These are phyloP conservation scores for Campodea augens DNA, from an alignment of 1,140 invertebrate species.

Conservation along the genomic window DNA sequence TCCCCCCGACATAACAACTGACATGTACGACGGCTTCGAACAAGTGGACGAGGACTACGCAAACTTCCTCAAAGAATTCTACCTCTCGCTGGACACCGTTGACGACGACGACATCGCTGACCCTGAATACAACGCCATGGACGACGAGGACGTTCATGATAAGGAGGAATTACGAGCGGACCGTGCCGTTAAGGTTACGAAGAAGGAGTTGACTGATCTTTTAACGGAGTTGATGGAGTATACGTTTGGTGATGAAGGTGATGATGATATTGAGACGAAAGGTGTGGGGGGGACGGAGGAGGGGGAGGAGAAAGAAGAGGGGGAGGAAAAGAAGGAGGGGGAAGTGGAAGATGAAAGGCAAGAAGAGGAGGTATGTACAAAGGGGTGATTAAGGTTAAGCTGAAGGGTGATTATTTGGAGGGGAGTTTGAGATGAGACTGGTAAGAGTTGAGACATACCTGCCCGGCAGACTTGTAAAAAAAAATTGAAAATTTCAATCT, in stretches of 20 bases:
- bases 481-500: too few relatives aligned
- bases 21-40: conserved; percentile 56
- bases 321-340: conserved; percentile 18
- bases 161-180: conserved; percentile 56
- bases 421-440: neutral
- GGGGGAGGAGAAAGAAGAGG: too few relatives aligned
- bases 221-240: conserved; percentile 57
- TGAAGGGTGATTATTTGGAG: neutral
- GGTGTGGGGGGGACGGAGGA: too few relatives aligned
- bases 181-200: conserved; percentile 56
- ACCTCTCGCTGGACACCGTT: conserved; percentile 4
- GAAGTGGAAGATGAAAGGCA: conserved; percentile 12
- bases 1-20: conserved; percentile 66
- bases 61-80: conserved; percentile 53
- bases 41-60: conserved; percentile 64
- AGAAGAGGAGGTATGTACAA: neutral
- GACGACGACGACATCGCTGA: conserved; percentile 67
- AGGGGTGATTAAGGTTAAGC: neutral
- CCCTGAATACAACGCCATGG: conserved; percentile 76
- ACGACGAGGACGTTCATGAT: conserved; percentile 56
- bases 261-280: conserved; percentile 21
- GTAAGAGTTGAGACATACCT: too few relatives aligned
- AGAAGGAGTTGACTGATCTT: conserved; percentile 62
- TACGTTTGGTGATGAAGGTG: conserved; percentile 24
- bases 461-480: too few relatives aligned